Evolutionary conservation across 2,888 invertebrate genomes (phyloP).

Genomic region (Ametastegia equiseti): DNA sequence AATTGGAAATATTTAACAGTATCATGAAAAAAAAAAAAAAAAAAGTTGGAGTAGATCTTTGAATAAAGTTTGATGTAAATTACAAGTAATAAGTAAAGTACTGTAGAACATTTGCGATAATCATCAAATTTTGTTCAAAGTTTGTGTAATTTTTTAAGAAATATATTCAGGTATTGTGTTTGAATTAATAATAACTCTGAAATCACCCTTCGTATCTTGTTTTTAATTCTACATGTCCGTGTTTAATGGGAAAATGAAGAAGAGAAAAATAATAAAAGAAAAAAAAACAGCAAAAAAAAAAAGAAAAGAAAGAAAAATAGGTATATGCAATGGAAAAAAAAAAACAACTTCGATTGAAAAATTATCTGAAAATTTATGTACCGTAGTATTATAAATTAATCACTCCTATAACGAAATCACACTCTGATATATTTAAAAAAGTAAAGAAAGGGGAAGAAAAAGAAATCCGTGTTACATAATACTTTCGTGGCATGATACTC

Average conservation of each 20-base stretch:
- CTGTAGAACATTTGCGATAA: slow-evolving; percentile 52
- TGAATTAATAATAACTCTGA: slow-evolving; percentile 48
- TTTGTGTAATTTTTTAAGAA: slow-evolving; percentile 63
- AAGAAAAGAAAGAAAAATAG: slow-evolving; percentile 45
- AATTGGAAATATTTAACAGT: slow-evolving; percentile 53
- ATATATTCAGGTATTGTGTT: slow-evolving; percentile 53
- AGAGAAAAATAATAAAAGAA: slow-evolving; percentile 37
- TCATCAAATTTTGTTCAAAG: slow-evolving; percentile 70
- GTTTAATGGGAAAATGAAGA: slow-evolving; percentile 46
- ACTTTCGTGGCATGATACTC: slow-evolving; percentile 45
- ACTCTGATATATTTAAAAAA: slow-evolving; percentile 39
- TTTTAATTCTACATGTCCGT: slow-evolving; percentile 48
- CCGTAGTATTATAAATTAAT: slow-evolving; percentile 46
- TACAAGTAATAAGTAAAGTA: slow-evolving; percentile 41
- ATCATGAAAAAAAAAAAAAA: slow-evolving; percentile 49
- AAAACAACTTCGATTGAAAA: slow-evolving; percentile 56
- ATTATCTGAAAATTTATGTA: slow-evolving; percentile 49
- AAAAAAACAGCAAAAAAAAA: slow-evolving; percentile 48
- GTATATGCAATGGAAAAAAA: slow-evolving; percentile 37
- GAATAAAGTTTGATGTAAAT: slow-evolving; percentile 52
- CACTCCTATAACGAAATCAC: slow-evolving; percentile 44
- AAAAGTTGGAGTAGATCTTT: slow-evolving; percentile 50
- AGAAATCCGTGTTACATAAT: slow-evolving; percentile 43
- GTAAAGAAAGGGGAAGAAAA: background rate
- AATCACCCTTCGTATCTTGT: slow-evolving; percentile 46